A percentile compares a stretch with the other conserved stretches of the same genome.
phyloP scores from a whole-genome alignment of 2,797 vertebrate species.

The Cossypha heuglini region DNA sequence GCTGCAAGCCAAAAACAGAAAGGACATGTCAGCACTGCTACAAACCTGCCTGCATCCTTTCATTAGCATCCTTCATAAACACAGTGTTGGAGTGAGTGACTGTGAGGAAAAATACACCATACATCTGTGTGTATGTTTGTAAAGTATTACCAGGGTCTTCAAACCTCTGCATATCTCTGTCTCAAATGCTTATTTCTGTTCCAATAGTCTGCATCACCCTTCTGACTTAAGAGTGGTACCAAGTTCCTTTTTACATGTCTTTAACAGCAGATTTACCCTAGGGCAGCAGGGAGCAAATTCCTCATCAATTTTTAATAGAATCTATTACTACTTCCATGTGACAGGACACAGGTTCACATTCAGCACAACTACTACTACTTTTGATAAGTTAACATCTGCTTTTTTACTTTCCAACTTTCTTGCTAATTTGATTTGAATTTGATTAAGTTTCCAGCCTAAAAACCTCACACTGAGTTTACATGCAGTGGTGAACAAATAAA shows the following conservation, averaged over 20 bases:
- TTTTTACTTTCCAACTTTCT: not conserved
- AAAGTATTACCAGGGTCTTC: not conserved
- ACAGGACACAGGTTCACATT: not conserved
- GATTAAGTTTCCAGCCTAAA: not conserved
- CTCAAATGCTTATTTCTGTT: not conserved
- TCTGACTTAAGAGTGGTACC: not conserved
- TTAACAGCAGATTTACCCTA: not conserved
- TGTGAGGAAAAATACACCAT: not conserved
- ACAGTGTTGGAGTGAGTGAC: not conserved
- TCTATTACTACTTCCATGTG: not conserved
- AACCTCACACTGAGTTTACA: not conserved
- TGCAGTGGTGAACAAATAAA: not conserved
- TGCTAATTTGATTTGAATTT: not conserved
- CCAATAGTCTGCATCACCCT: not conserved
- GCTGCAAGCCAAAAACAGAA: not conserved
- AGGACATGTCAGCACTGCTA: not conserved
- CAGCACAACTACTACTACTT: not conserved
- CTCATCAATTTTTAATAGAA: not conserved
- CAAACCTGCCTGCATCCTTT: not conserved
- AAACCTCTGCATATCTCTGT: not conserved
- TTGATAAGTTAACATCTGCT: not conserved
- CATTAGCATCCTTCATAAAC: not conserved
- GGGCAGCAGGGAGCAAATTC: not conserved
- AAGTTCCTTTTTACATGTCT: not conserved
- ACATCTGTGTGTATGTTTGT: fast-evolving